Percentiles rank a stretch among this genome's conserved stretches.
phyloP scores from a whole-genome alignment of 2,888 invertebrate genomes.

The Chrysodeixis includens region DNA sequence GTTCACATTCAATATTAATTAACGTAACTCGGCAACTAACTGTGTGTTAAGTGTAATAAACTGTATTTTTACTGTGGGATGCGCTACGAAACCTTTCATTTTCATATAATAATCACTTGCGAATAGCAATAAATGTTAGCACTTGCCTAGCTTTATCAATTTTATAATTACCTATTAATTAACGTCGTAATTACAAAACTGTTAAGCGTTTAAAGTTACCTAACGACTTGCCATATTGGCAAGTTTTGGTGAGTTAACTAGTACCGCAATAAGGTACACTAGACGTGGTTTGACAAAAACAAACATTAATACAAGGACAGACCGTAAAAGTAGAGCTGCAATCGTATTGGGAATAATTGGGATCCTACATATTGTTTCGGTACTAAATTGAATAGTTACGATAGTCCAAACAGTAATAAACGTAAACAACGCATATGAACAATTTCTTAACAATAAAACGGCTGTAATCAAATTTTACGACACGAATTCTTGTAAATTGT shows the following conservation, averaged over 20 bases:
- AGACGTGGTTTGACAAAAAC: slow-evolving; percentile 21
- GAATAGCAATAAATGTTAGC: neutral
- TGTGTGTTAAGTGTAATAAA: too few relatives aligned
- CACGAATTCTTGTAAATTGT: slow-evolving; percentile 25
- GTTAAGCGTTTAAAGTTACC: neutral
- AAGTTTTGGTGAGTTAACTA: slow-evolving; percentile 28
- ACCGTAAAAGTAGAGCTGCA: too few relatives aligned
- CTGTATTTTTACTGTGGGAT: slow-evolving; percentile 19
- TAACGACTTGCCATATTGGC: slow-evolving; percentile 27
- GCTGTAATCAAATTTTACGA: slow-evolving; percentile 32
- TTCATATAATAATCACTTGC: neutral
- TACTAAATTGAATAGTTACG: neutral
- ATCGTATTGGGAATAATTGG: too few relatives aligned
- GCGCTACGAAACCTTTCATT: neutral
- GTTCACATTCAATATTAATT: slow-evolving; percentile 21
- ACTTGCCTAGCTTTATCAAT: neutral
- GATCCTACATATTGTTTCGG: neutral
- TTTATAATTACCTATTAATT: neutral
- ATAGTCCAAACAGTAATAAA: slow-evolving; percentile 12
- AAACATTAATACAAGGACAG: slow-evolving; percentile 2
- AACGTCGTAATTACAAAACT: neutral
- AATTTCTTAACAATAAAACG: slow-evolving; percentile 31
- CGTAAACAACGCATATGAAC: slow-evolving; percentile 18
- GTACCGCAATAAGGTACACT: slow-evolving; percentile 19
- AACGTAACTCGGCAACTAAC: neutral